A percentile compares a stretch with the other conserved stretches of the same genome.
Evolutionary conservation across 2,113 vertebrate genomes (phyloP).

Genomic region (Suricata suricatta): DNA sequence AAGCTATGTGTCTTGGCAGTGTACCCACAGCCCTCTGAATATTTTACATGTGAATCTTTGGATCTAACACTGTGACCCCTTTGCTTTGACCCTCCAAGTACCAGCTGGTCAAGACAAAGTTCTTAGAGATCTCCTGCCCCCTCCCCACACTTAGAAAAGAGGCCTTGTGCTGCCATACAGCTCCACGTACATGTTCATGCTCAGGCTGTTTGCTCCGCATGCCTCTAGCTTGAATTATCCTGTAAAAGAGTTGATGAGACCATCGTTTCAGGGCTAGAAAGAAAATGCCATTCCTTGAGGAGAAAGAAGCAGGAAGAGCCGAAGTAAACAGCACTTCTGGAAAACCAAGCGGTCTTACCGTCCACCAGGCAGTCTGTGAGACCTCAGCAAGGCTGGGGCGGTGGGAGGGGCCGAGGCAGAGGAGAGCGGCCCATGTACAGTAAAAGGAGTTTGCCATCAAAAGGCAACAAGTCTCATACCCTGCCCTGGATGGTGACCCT

Average conservation of each 20-base stretch:
- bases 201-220: background rate
- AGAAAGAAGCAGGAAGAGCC: background rate
- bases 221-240: constrained; percentile 13
- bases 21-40: background rate
- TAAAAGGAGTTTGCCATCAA: constrained; percentile 84
- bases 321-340: background rate
- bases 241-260: fast-evolving
- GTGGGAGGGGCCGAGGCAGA: background rate
- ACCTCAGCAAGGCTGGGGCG: background rate
- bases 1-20: background rate
- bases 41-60: background rate
- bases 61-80: background rate
- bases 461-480: constrained; percentile 86
- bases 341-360: background rate
- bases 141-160: background rate
- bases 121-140: background rate
- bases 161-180: background rate
- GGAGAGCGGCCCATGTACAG: constrained; percentile 74
- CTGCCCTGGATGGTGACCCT: constrained; percentile 84
- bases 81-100: constrained; percentile 14
- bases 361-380: background rate
- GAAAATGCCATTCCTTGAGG: background rate
- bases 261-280: background rate
- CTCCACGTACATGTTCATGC: background rate
- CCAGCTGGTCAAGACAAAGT: background rate